These are phyloP conservation scores for Chrysomallon squamiferum DNA, from an alignment of 1,140 invertebrate genomes.

Conservation along the genomic window DNA sequence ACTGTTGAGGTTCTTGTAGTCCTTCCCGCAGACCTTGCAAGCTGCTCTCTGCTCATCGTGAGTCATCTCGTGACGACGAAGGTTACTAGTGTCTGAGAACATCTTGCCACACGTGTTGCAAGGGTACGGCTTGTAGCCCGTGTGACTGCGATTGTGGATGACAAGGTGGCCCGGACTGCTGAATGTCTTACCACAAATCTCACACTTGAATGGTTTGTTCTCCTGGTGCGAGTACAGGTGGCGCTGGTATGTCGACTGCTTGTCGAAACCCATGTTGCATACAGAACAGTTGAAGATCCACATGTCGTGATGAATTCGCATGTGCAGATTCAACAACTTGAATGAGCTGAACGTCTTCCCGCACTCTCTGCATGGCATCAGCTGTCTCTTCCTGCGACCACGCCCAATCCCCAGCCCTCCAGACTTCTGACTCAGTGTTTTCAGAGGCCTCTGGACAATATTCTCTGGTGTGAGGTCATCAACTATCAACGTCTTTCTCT, in stretches of 20 bases:
- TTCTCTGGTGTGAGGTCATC: too few relatives aligned
- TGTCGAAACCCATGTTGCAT: slow-evolving; percentile 69
- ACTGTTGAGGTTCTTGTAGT: background rate
- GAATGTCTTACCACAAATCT: slow-evolving; percentile 5
- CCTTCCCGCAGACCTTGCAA: slow-evolving; percentile 4
- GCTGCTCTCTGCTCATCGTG: slow-evolving; percentile 9
- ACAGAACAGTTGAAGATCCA: slow-evolving; percentile 91
- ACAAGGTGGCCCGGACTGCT: slow-evolving; percentile 1
- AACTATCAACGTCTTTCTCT: too few relatives aligned
- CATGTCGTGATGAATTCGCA: slow-evolving; percentile 91
- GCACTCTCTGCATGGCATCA: slow-evolving; percentile 87
- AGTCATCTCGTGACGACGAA: background rate
- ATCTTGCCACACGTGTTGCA: slow-evolving; percentile 12
- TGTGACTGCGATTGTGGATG: slow-evolving; percentile 11
- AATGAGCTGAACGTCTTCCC: slow-evolving; percentile 82
- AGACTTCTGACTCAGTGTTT: too few relatives aligned
- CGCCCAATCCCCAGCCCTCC: too few relatives aligned
- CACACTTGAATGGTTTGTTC: slow-evolving; percentile 1
- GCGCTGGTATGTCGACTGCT: background rate
- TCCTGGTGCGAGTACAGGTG: background rate
- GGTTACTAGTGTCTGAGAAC: slow-evolving; percentile 8
- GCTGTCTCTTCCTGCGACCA: slow-evolving; percentile 44
- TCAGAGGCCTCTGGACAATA: too few relatives aligned
- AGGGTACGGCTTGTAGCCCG: slow-evolving; percentile 9
- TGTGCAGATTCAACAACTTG: slow-evolving; percentile 32